A percentile compares a stretch with the other conserved stretches of the same genome.
Conservation (phyloP, 2,797 vertebrate species). For the Sebastes trivittatus region DNA sequence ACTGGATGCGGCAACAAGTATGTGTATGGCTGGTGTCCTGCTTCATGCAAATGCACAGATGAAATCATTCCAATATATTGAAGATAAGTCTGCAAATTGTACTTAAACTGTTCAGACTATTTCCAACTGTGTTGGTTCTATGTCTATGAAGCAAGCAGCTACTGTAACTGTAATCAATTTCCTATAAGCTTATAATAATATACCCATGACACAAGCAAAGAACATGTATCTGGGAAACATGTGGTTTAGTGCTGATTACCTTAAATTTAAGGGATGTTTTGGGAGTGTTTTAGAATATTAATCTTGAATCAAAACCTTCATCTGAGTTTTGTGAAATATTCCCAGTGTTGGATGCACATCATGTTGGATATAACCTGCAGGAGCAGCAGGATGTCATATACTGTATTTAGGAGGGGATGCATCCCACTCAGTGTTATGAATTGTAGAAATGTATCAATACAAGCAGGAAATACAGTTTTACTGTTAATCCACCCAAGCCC, state of each 20-base stretch:
- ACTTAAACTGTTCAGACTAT: neutral
- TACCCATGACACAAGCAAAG: neutral
- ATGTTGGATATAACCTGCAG: neutral
- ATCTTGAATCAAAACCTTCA: neutral
- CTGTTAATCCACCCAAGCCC: neutral
- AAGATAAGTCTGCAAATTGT: slow-evolving; percentile 5
- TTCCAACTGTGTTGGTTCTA: neutral
- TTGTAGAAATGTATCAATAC: neutral
- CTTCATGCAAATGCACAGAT: slow-evolving; percentile 64
- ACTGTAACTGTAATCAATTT: neutral
- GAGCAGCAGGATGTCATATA: neutral
- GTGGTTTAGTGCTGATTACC: neutral
- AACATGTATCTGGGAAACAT: neutral
- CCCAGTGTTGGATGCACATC: neutral
- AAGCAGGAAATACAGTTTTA: neutral
- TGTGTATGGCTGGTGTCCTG: slow-evolving; percentile 54
- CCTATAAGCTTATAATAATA: neutral
- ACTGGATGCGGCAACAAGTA: slow-evolving; percentile 21
- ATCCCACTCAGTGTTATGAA: neutral
- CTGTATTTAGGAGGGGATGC: neutral
- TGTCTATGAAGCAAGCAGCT: neutral
- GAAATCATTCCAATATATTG: slow-evolving; percentile 71
- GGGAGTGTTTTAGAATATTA: neutral
- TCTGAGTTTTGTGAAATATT: neutral
- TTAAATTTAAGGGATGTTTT: neutral